Conservation (phyloP, 2,113 vertebrate genomes). For the Hiodon tergisus region DNA sequence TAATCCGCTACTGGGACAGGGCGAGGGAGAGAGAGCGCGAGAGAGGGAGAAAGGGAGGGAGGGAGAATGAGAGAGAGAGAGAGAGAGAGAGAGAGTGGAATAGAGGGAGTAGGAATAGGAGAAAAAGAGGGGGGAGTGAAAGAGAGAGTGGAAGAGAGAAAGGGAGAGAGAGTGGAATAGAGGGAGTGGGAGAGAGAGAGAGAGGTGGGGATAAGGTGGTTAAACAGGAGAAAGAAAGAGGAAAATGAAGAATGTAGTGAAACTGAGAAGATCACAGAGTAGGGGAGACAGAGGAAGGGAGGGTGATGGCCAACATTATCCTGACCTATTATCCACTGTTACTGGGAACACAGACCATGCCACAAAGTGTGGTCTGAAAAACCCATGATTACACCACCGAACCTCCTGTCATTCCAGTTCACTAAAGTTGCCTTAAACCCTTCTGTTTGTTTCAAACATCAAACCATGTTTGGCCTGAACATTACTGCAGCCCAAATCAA, state of each 20-base stretch:
- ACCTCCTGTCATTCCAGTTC: neutral
- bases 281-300: too few species aligned
- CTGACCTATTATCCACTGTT: too few species aligned
- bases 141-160: conserved; percentile 11
- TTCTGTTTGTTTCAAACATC: neutral
- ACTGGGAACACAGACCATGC: too few species aligned
- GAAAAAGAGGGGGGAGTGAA: neutral
- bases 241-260: too few species aligned
- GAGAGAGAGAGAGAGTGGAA: neutral
- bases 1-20: neutral
- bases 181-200: conserved; percentile 2
- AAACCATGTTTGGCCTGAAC: neutral
- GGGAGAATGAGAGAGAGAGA: neutral
- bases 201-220: neutral
- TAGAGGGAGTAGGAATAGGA: neutral
- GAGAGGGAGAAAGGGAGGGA: neutral
- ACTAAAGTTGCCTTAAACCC: neutral
- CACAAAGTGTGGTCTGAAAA: too few species aligned
- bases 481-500: neutral
- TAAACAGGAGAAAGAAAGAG: too few species aligned
- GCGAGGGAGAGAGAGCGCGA: neutral
- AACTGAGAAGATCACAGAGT: too few species aligned
- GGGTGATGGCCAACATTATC: too few species aligned
- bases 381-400: too few species aligned
- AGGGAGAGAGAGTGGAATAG: neutral